These are phyloP conservation scores for Gymnocephalus cernua DNA, from an alignment of 2,113 vertebrate species.

Conservation along the genomic window DNA sequence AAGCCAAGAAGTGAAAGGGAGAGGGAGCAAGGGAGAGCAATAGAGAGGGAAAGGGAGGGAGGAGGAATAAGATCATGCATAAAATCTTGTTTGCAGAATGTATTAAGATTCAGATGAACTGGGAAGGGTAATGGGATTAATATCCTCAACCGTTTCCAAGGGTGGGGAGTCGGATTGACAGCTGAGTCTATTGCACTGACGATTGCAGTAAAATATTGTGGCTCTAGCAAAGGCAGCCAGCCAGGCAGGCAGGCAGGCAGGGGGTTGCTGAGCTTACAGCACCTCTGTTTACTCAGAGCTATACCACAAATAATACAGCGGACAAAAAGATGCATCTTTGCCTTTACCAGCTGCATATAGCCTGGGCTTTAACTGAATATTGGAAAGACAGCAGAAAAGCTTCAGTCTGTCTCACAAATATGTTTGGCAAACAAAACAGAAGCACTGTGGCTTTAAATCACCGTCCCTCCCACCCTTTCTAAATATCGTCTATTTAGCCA, in stretches of 20 bases:
- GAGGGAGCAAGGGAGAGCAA: conserved; percentile 67
- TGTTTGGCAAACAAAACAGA: conserved; percentile 85
- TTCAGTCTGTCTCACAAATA: conserved; percentile 74
- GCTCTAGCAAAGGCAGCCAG: conserved; percentile 73
- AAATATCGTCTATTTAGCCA: conserved; percentile 93
- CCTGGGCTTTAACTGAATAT: conserved; percentile 48
- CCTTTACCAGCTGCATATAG: conserved; percentile 45
- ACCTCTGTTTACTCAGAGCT: conserved; percentile 73
- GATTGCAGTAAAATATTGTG: conserved; percentile 83
- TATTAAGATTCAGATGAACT: conserved; percentile 88
- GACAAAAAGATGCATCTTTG: conserved; percentile 33
- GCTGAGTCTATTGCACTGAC: conserved; percentile 84
- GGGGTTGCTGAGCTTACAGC: conserved; percentile 68
- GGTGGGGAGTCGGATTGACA: conserved; percentile 80
- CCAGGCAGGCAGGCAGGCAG: conserved; percentile 57
- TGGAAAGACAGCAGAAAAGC: conserved; percentile 53
- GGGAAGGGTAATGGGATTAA: conserved; percentile 85
- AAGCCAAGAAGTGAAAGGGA: conserved; percentile 78
- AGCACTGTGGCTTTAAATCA: conserved; percentile 89
- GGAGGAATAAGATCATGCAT: conserved; percentile 85
- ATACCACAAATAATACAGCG: conserved; percentile 64
- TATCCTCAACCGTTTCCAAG: conserved; percentile 85
- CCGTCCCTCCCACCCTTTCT: conserved; percentile 90
- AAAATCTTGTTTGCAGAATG: conserved; percentile 88
- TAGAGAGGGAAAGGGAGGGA: conserved; percentile 59